phyloP scores from a whole-genome alignment of 2,888 invertebrate genomes.

The Cheilosia urbana region DNA sequence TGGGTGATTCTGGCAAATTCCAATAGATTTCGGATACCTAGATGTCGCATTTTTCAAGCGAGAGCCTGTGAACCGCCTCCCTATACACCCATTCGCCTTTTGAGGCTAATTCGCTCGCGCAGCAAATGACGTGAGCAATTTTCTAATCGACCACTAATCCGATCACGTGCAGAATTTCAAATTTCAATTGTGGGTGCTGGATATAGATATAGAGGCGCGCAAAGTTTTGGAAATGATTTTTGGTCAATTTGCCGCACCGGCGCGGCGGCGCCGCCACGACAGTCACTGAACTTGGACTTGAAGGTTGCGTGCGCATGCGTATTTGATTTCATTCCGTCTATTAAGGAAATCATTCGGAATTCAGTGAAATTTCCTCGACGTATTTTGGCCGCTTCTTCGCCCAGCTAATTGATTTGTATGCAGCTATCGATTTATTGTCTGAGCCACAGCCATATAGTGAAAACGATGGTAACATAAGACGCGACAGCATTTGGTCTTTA shows the following conservation, averaged over 20 bases:
- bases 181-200: slow-evolving; percentile 71
- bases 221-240: slow-evolving; percentile 60
- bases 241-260: slow-evolving; percentile 40
- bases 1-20: slow-evolving; percentile 24
- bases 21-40: slow-evolving; percentile 1
- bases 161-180: slow-evolving; percentile 76
- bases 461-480: slow-evolving; percentile 61
- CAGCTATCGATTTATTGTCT: slow-evolving; percentile 70
- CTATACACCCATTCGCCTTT: neutral
- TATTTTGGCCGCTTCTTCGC: slow-evolving; percentile 43
- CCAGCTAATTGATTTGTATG: slow-evolving; percentile 71
- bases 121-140: slow-evolving; percentile 74
- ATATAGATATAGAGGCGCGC: slow-evolving; percentile 16
- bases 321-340: slow-evolving; percentile 75
- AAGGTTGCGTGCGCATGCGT: slow-evolving; percentile 75
- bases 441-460: slow-evolving; percentile 44
- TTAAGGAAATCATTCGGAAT: slow-evolving; percentile 76
- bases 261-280: slow-evolving; percentile 45
- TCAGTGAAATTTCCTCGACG: slow-evolving; percentile 66
- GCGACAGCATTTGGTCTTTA: slow-evolving; percentile 62
- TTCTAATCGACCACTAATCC: slow-evolving; percentile 76
- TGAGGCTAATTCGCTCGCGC: neutral
- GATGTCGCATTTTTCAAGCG: slow-evolving; percentile 43
- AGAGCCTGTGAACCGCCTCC: slow-evolving; percentile 4
- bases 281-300: slow-evolving; percentile 75